Conservation (phyloP, 2,888 invertebrate genomes). For the Meganola albula region DNA sequence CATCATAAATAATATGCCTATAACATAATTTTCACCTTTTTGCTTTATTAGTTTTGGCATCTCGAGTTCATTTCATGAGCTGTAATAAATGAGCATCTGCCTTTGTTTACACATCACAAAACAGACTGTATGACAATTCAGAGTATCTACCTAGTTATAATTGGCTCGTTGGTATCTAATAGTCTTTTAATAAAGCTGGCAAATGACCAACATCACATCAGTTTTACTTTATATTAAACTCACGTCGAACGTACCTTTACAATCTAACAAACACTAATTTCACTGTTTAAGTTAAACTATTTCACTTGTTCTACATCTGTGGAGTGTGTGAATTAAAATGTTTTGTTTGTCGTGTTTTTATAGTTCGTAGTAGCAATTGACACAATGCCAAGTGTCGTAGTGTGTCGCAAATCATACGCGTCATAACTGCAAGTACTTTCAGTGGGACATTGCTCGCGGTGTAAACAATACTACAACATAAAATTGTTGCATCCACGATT, state of each 20-base stretch:
- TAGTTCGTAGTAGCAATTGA: slow-evolving; percentile 44
- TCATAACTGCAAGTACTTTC: slow-evolving; percentile 41
- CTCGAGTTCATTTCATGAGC: too few species aligned
- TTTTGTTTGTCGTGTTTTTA: slow-evolving; percentile 35
- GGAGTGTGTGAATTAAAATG: slow-evolving; percentile 31
- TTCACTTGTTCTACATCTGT: slow-evolving; percentile 23
- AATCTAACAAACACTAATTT: slow-evolving; percentile 5
- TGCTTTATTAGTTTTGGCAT: too few species aligned
- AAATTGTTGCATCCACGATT: slow-evolving; percentile 15
- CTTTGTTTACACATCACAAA: slow-evolving; percentile 24
- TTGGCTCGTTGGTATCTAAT: slow-evolving; percentile 44
- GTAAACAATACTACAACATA: slow-evolving; percentile 31
- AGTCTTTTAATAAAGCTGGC: slow-evolving; percentile 52
- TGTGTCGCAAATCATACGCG: slow-evolving; percentile 42
- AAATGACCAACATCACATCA: slow-evolving; percentile 35
- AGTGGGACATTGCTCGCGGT: slow-evolving; percentile 40
- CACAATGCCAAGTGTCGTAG: slow-evolving; percentile 55
- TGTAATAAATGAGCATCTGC: slow-evolving; percentile 18
- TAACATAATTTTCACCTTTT: too few species aligned
- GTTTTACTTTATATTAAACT: slow-evolving; percentile 14
- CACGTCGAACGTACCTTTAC: slow-evolving; percentile 5
- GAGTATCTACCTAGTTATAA: slow-evolving; percentile 30
- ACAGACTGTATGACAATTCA: slow-evolving; percentile 24
- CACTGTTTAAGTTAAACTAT: slow-evolving; percentile 19
- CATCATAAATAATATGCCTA: too few species aligned